Percentiles rank a stretch among this genome's conserved stretches.
Evolutionary conservation across 2,797 vertebrate species (phyloP).

Genomic region (Enteromius treurensis): DNA sequence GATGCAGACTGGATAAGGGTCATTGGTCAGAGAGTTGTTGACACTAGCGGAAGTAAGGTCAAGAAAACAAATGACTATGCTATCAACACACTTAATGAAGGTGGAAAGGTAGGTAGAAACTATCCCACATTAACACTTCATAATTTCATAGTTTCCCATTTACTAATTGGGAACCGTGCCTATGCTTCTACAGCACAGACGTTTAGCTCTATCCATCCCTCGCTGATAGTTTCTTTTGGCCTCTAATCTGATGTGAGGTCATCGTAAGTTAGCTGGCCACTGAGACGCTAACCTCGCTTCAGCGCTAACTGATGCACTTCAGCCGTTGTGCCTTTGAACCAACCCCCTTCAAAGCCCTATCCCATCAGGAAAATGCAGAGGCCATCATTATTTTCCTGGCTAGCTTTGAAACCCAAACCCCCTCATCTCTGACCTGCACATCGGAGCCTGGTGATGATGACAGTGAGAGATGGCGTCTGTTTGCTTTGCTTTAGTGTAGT

Average conservation of each 20-base stretch:
- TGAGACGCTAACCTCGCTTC: slow-evolving; percentile 47
- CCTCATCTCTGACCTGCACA: slow-evolving; percentile 66
- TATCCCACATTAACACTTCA: neutral
- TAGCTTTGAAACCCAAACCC: slow-evolving; percentile 80
- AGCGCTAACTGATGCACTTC: slow-evolving; percentile 77
- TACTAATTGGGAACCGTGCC: neutral
- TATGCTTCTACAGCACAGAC: neutral
- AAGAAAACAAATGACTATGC: neutral
- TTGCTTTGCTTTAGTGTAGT: slow-evolving; percentile 74
- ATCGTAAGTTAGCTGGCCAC: slow-evolving; percentile 65
- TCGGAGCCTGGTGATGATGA: slow-evolving; percentile 63
- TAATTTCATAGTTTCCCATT: neutral
- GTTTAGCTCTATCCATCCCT: neutral
- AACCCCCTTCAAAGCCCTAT: slow-evolving; percentile 68
- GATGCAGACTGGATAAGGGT: slow-evolving; percentile 13
- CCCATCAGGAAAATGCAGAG: slow-evolving; percentile 74
- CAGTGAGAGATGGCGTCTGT: slow-evolving; percentile 81
- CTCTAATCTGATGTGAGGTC: slow-evolving; percentile 71
- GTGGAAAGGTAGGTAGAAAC: neutral
- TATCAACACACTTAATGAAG: slow-evolving; percentile 5
- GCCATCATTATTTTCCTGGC: slow-evolving; percentile 70
- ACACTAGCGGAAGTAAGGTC: neutral
- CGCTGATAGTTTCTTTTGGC: slow-evolving; percentile 31
- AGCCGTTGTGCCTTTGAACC: slow-evolving; percentile 79
- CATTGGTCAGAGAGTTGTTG: slow-evolving; percentile 14